Evolutionary conservation across 2,797 vertebrate genomes (phyloP), one percentile per base, ranked within the genome.

Genomic region (Pempheris klunzingeri): DNA sequence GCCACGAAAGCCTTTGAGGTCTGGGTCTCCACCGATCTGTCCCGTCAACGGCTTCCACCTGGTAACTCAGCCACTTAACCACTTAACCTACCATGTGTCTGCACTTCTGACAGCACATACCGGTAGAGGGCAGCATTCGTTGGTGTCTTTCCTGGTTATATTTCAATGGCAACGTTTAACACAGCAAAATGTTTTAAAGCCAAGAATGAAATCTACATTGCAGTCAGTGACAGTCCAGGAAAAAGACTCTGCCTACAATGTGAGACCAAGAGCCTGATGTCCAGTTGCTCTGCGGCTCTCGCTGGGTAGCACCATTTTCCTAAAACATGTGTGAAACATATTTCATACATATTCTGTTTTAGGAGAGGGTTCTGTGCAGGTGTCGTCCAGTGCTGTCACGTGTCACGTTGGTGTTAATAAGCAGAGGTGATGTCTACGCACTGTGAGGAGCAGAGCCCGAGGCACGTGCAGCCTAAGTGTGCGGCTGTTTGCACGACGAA

Each of bases 371-470:
- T 32, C 6, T 20, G 34, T 77, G 82, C 84, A 83, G 85, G 83
- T 85, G 83, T 75, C 52, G 67, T 39, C 73, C 58, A 52, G 32
- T 4, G 22, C 49, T 11, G 28, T 68, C 57, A 22, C 46, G 77
- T 46, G 52, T 22, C 24, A 2, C 11, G 26, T 74, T 71, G 43
- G 61, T 73, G 71, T 69, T 65, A 63, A 41, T 28, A 43, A 15
- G n/a, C 3, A 20, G 30, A 5, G 32, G 20, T 71, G 63, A 75
- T 76, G 38, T 50, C 43, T 44, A 47, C 18, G 8, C n/a, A 41
- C 38, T 34, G 39, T 67, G 69, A 87, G 44, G 53, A 69, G 43
- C 30, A 66, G 4, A 69, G 78, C 88, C 81, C 44, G 0, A 80
- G 68, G 78, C 73, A 50, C 18, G 22, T 47, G 66, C 59, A 60